Evolutionary conservation across 2,113 vertebrate genomes (phyloP).

Genomic region (Sebastes fasciatus): DNA sequence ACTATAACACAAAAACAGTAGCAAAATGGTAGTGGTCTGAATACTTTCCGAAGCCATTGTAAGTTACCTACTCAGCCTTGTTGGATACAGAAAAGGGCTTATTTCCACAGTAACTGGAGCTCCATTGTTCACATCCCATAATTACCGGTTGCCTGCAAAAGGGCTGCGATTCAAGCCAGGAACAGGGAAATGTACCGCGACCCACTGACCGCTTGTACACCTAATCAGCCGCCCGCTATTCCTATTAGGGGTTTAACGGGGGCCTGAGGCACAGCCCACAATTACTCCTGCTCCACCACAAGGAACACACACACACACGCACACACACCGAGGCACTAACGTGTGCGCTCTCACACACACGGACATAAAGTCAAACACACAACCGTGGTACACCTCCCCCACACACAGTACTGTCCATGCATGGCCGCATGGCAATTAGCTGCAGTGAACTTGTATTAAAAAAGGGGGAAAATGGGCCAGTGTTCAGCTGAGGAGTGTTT

Average conservation of each 20-base stretch:
- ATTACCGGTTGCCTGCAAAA: conserved; percentile 61
- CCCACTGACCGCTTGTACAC: conserved; percentile 65
- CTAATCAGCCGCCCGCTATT: conserved; percentile 71
- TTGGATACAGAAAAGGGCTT: conserved; percentile 47
- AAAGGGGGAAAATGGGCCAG: conserved; percentile 52
- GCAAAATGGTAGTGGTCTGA: conserved; percentile 16
- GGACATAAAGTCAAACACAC: conserved; percentile 37
- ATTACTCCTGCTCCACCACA: conserved; percentile 53
- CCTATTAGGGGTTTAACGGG: conserved; percentile 66
- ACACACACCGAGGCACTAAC: conserved; percentile 19
- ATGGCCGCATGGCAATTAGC: conserved; percentile 53
- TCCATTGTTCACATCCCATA: conserved; percentile 68
- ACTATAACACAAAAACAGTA: background rate
- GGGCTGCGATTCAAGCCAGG: conserved; percentile 57
- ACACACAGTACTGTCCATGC: conserved; percentile 27
- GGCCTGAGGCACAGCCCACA: conserved; percentile 58
- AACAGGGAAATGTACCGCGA: conserved; percentile 56
- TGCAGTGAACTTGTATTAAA: conserved; percentile 58
- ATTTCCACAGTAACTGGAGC: conserved; percentile 62
- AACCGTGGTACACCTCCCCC: conserved; percentile 3
- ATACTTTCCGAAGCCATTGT: conserved; percentile 33
- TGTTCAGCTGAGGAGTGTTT: conserved; percentile 59
- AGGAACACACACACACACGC: conserved; percentile 43
- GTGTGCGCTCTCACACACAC: conserved; percentile 30
- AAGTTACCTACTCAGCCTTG: conserved; percentile 14